Percentiles rank a stretch among this genome's conserved stretches.
Conservation (phyloP, 2,888 invertebrate species). For the Pachydiplax longipennis region DNA sequence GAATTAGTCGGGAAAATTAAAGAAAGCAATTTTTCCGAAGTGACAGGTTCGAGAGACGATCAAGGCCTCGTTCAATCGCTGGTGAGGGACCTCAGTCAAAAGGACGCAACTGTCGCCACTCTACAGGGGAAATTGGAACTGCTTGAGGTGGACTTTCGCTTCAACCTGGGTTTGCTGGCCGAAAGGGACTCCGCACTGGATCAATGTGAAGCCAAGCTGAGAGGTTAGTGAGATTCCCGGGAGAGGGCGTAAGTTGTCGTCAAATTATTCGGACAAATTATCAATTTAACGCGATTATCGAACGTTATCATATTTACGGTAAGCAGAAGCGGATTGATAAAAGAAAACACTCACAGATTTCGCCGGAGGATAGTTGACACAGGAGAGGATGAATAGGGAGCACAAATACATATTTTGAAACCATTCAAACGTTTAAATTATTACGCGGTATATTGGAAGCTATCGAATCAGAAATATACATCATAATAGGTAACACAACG, state of each 20-base stretch:
- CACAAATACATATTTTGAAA: too few species aligned
- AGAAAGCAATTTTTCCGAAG: not conserved
- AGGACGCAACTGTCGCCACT: not conserved
- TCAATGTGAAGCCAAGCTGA: conserved; percentile 7
- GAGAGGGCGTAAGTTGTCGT: not conserved
- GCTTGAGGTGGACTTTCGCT: not conserved
- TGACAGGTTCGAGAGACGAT: not conserved
- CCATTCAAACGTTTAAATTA: too few species aligned
- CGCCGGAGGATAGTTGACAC: too few species aligned
- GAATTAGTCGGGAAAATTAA: not conserved
- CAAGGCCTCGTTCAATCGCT: not conserved
- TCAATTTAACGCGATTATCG: not conserved
- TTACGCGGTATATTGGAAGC: too few species aligned
- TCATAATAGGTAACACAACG: too few species aligned
- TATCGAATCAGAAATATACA: too few species aligned
- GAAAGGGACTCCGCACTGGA: conserved; percentile 14
- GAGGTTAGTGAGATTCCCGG: not conserved
- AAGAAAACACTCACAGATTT: too few species aligned
- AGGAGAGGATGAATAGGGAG: too few species aligned
- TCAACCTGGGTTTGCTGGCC: not conserved
- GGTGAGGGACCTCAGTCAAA: not conserved
- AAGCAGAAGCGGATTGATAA: too few species aligned
- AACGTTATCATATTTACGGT: too few species aligned
- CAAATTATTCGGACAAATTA: not conserved
- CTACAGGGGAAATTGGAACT: conserved; percentile 8